Evolutionary conservation across 2,888 invertebrate species (phyloP), one percentile per base, ranked within the genome.

Genomic region (Frankliniella intonsa): DNA sequence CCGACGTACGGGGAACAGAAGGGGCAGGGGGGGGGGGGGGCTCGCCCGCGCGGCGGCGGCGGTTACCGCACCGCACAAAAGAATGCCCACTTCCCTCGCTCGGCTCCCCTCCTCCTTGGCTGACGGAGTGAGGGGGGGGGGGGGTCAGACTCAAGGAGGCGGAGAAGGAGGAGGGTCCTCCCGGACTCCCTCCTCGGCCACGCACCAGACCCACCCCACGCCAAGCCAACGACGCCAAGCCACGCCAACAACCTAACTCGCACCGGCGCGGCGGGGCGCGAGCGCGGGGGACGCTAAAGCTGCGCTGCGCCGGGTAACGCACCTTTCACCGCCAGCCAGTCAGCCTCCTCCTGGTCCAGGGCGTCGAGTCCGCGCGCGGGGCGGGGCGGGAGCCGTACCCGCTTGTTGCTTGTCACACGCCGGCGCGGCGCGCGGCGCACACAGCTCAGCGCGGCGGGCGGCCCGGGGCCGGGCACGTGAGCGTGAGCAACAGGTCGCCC

Each of bases 21-120:
- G 55, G 80, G 79, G 81, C 80, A 82, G 81, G 50, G 83, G 82
- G 82, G 82, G 62, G 38, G 79, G 80, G 81, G 14, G n/a, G 55
- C 19, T 27, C 38, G 62, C 50, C 49, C 65, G 82, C 80, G 81
- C 81, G 81, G 80, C 81, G 81, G 81, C 62, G 55, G 12, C 55
- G 80, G 81, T 82, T 55, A 27, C 80, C 80, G 38, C 38, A 27
- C 80, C 80, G 38, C 38, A 62, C 55, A 55, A 27, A 65, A 81
- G 55, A 81, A 65, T 55, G 65, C 81, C 65, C 62, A 38, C 81
- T 62, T 50, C 81, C 38, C 62, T 62, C 62, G 19, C 62, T 62
- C 62, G 12, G 12, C 62, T 62, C 62, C 62, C 62, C 62, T 62
- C 62, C 62, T 62, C 62, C 55, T 38, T 38, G 38, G 38, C 38